Percentiles rank a stretch among this genome's conserved stretches.
These are phyloP conservation scores for Acanthiza pusilla DNA, from an alignment of 2,797 vertebrate genomes.

Conservation along the genomic window DNA sequence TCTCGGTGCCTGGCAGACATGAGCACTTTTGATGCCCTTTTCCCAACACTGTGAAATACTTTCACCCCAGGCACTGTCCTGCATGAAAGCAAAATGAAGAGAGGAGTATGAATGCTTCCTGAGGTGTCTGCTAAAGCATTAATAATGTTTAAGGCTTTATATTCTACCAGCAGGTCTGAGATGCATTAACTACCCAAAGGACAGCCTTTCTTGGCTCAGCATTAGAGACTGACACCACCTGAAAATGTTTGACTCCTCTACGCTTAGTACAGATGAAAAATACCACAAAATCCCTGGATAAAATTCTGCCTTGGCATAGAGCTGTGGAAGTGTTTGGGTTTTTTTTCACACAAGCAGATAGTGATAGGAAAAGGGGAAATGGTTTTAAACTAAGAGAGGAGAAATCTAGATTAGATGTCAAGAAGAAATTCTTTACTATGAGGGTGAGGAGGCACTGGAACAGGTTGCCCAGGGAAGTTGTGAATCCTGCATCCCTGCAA, in stretches of 20 bases:
- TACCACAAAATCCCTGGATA: background rate
- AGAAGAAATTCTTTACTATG: background rate
- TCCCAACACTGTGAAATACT: background rate
- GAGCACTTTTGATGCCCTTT: background rate
- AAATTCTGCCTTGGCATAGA: background rate
- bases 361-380: background rate
- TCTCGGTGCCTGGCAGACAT: background rate
- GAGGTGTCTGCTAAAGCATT: background rate
- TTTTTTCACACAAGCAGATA: background rate
- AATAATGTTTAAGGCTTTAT: background rate
- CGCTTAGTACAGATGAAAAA: constrained; percentile 22
- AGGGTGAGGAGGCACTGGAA: background rate
- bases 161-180: background rate
- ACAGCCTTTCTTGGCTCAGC: constrained; percentile 11
- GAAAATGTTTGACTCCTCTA: constrained; percentile 25
- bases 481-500: background rate
- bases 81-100: background rate
- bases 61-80: background rate
- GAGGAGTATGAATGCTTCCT: background rate
- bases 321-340: background rate
- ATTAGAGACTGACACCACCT: constrained; percentile 34
- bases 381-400: background rate
- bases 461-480: background rate
- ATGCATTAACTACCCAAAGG: background rate
- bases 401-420: background rate